Percentiles rank a stretch among this genome's conserved stretches.
phyloP scores from a whole-genome alignment of 2,888 invertebrate genomes.

The Prenolepis imparis region DNA sequence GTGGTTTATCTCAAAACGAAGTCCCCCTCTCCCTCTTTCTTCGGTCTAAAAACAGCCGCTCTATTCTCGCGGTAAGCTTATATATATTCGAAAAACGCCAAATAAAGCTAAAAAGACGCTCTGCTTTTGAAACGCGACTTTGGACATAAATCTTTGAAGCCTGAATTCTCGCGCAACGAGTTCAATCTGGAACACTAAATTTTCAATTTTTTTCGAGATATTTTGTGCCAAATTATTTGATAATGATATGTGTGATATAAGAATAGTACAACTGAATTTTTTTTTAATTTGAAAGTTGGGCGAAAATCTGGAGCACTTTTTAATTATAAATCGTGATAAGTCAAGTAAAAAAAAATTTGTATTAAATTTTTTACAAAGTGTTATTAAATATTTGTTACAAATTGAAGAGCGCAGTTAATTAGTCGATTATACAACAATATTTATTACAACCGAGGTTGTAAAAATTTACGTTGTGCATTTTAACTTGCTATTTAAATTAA shows the following conservation, averaged over 20 bases:
- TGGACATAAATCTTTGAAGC: neutral
- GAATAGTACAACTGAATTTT: neutral
- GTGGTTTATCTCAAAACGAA: constrained; percentile 36
- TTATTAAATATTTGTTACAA: no score
- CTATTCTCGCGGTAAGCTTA: constrained; percentile 22
- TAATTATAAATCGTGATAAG: neutral
- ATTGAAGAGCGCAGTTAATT: neutral
- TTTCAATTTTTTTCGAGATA: neutral
- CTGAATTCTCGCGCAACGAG: neutral
- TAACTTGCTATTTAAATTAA: neutral
- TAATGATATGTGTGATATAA: neutral
- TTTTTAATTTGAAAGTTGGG: neutral
- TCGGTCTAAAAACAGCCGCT: neutral
- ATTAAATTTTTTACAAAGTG: no score
- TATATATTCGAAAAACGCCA: constrained; percentile 4
- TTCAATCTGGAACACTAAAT: neutral
- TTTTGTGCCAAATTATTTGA: neutral
- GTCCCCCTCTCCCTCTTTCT: neutral
- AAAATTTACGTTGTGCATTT: neutral
- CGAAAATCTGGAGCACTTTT: neutral
- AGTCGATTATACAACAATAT: neutral
- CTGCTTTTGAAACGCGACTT: neutral
- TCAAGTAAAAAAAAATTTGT: neutral
- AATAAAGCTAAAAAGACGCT: neutral
- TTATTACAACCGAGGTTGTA: neutral